phyloP scores from a whole-genome alignment of 1,140 invertebrate species.

The Orussus abietinus region DNA sequence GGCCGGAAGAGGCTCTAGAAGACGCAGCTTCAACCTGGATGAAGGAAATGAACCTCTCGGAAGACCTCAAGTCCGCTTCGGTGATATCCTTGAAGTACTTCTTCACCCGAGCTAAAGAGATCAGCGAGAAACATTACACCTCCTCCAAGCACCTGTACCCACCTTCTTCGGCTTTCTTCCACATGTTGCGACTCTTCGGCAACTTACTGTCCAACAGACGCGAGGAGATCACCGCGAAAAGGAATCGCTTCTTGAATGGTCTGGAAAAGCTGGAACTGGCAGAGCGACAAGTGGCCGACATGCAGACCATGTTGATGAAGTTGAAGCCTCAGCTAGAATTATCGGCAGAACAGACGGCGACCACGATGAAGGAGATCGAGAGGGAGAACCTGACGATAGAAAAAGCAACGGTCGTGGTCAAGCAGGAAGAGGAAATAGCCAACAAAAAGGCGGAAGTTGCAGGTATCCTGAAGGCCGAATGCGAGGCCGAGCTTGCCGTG shows the following conservation, averaged over 20 bases:
- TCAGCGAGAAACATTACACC: conserved; percentile 37
- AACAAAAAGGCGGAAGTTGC: conserved; percentile 65
- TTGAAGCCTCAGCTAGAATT: conserved; percentile 66
- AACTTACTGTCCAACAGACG: conserved; percentile 56
- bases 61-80: conserved; percentile 50
- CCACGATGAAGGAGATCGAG: conserved; percentile 64
- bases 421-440: conserved; percentile 66
- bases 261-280: conserved; percentile 66
- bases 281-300: conserved; percentile 59
- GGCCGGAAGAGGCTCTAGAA: conserved; percentile 68
- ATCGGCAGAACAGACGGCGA: conserved; percentile 62
- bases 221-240: conserved; percentile 54
- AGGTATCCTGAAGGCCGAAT: conserved; percentile 62
- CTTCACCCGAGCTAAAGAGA: no score
- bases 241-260: conserved; percentile 58
- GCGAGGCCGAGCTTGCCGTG: conserved; percentile 66
- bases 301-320: conserved; percentile 63
- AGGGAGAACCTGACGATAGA: conserved; percentile 67
- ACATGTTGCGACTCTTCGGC: conserved; percentile 58
- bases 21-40: conserved; percentile 66
- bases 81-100: no score
- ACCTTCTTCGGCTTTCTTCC: conserved; percentile 57
- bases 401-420: conserved; percentile 61
- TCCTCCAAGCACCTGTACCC: no score
- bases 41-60: conserved; percentile 52